Base-by-base conservation (phyloP, 2,797 vertebrate genomes). In the Serranus cabrilla region DNA sequence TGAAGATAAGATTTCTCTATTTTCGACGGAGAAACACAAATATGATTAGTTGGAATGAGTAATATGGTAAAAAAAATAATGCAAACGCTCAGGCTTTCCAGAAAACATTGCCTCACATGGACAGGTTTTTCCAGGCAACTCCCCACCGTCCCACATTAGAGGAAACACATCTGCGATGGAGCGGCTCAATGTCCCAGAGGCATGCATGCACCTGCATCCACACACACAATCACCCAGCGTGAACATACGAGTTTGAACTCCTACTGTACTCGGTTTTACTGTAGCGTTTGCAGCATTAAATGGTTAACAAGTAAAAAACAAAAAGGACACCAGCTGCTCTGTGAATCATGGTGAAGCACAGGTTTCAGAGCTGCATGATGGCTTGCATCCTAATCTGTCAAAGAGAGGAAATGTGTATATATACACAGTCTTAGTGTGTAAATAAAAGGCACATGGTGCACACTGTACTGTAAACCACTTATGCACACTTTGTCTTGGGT, bases 361-460 rank as follows among this genome's bases (percentile, higher is more conserved):
- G 40, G 61, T 63, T 74, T 66, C 76, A 81, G 71, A 80, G 74
- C 67, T 51, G 77, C 75, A 43, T 66, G 39, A 74, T 47, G 84
- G 37, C 63, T 81, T 78, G 72, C 66, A 82, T 87, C 74, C 54
- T 83, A 51, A 79, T 82, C 83, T 67, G 63, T 81, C 87, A 86
- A 81, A 87, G 72, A 75, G 62, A 78, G 74, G 86, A 90, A 88
- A 77, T 39, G 71, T 74, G 77, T 76, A 25, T 88, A 83, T 92
- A 88, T 89, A 90, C 81, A 87, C 62, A 80, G 81, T 50, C 68
- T 67, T 59, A 23, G 59, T 82, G 71, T 80, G 82, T 80, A 90
- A 89, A 92, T 81, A 91, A 56, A 68, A 67, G 49, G 45, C 49
- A 42, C 27, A 47, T 13, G 0, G 21, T 31, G 34, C 50, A 52